A percentile compares a stretch with the other conserved stretches of the same genome.
These are phyloP conservation scores for Vanacampus margaritifer DNA, from an alignment of 2,113 vertebrate species.

Conservation along the genomic window DNA sequence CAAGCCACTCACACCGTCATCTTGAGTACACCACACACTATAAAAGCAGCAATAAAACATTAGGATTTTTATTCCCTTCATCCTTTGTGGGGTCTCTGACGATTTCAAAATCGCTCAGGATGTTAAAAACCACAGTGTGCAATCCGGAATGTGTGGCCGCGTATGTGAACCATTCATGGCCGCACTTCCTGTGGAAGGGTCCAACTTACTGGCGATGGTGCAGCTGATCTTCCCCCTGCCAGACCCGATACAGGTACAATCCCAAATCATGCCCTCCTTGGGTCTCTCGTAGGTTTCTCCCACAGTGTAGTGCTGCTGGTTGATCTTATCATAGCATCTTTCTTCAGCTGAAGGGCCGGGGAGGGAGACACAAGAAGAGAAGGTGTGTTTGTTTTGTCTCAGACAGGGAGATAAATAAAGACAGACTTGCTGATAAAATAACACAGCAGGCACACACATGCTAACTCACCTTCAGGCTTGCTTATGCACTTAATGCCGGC, in stretches of 20 bases:
- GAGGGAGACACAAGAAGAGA: neutral
- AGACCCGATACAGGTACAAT: slow-evolving; percentile 96
- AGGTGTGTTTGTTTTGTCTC: slow-evolving; percentile 2
- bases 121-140: neutral
- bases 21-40: neutral
- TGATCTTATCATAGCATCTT: slow-evolving; percentile 90
- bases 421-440: slow-evolving; percentile 4
- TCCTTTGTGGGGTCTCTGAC: neutral
- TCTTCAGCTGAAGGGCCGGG: slow-evolving; percentile 77
- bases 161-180: slow-evolving; percentile 4
- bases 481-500: slow-evolving; percentile 91
- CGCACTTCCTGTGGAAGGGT: neutral
- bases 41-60: neutral
- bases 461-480: slow-evolving; percentile 87
- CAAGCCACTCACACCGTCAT: too few relatives aligned
- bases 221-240: slow-evolving; percentile 75
- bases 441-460: neutral
- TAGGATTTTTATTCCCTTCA: neutral
- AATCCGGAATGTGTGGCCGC: slow-evolving; percentile 29
- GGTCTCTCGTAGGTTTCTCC: slow-evolving; percentile 93
- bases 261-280: slow-evolving; percentile 97
- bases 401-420: neutral
- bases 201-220: slow-evolving; percentile 71
- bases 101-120: neutral
- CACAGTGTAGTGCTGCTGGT: slow-evolving; percentile 80